These are phyloP conservation scores for Drosophila sulfurigaster DNA, from an alignment of 1,140 invertebrate species.

Conservation along the genomic window DNA sequence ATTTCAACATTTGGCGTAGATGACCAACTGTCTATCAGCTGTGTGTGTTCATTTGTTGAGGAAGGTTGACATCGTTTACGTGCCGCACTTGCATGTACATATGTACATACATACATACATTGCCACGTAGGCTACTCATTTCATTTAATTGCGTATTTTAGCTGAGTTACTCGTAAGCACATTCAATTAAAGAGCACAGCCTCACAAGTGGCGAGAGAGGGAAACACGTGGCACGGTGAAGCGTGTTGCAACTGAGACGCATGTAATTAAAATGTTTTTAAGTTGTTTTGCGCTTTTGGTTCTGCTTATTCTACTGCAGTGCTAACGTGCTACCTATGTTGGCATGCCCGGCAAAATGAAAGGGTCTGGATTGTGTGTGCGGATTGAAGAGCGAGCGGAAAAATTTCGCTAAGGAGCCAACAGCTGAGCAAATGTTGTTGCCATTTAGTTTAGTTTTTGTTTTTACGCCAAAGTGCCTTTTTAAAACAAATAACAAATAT, in stretches of 20 bases:
- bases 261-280: slow-evolving; percentile 78
- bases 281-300: slow-evolving; percentile 59
- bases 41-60: slow-evolving; percentile 14
- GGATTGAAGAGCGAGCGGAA: background rate
- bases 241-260: slow-evolving; percentile 54
- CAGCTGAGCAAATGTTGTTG: slow-evolving; percentile 68
- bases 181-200: slow-evolving; percentile 62
- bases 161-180: slow-evolving; percentile 49
- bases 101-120: no score
- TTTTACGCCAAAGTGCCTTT: slow-evolving; percentile 58
- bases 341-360: background rate
- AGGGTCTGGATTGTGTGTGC: background rate
- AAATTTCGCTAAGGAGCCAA: slow-evolving; percentile 26
- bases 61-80: slow-evolving; percentile 42
- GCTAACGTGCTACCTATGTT: no score
- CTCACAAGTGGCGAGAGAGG: slow-evolving; percentile 5
- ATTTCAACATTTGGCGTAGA: slow-evolving; percentile 50
- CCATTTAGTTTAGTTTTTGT: slow-evolving; percentile 59
- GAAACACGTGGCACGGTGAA: background rate
- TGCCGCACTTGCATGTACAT: no score
- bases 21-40: slow-evolving; percentile 47
- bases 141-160: slow-evolving; percentile 64
- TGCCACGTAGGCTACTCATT: slow-evolving; percentile 32
- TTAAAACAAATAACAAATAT: slow-evolving; percentile 47
- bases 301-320: slow-evolving; percentile 6